Evolutionary conservation across 2,888 invertebrate species (phyloP).

Genomic region (Epinotia brunnichana): DNA sequence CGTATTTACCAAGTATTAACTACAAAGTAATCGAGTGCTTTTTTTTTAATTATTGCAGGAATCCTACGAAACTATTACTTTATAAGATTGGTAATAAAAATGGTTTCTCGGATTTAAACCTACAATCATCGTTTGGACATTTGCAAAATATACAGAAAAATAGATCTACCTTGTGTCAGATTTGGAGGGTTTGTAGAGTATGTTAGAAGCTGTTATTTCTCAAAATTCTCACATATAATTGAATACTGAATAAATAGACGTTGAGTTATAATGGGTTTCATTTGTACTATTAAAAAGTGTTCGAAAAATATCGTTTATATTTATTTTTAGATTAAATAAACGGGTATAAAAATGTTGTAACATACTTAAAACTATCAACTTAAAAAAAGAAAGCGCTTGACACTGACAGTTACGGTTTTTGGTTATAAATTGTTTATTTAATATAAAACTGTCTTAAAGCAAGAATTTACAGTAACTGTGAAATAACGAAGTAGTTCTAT

Average conservation of each 20-base stretch:
- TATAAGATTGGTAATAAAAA: too few species aligned
- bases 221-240: too few species aligned
- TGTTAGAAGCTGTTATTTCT: background rate
- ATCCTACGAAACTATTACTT: too few species aligned
- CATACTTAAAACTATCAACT: too few species aligned
- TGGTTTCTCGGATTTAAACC: too few species aligned
- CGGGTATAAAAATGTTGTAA: too few species aligned
- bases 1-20: background rate
- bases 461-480: background rate
- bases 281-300: too few species aligned
- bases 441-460: background rate
- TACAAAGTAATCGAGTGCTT: background rate
- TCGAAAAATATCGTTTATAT: too few species aligned
- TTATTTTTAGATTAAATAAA: too few species aligned
- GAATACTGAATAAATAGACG: too few species aligned
- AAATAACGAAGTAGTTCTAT: background rate
- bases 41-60: background rate
- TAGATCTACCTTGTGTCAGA: background rate
- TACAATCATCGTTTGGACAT: slow-evolving; percentile 5
- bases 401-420: background rate
- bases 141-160: background rate
- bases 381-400: background rate
- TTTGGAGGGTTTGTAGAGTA: background rate
- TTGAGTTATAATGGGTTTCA: too few species aligned
- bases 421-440: slow-evolving; percentile 33